Conservation (phyloP, 2,888 invertebrate genomes). For the Tipula confusa region DNA sequence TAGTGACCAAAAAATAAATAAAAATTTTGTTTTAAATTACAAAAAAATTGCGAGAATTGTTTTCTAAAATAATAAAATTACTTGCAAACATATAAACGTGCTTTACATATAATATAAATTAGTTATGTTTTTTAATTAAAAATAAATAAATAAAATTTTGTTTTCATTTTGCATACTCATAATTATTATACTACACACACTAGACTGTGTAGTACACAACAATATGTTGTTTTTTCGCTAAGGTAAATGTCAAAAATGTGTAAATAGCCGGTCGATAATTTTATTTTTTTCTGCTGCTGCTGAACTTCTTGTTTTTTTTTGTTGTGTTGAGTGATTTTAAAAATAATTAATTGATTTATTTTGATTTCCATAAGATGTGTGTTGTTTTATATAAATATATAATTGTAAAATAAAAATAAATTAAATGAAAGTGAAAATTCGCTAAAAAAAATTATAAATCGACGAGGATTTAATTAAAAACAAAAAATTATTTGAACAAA, state of each 20-base stretch:
- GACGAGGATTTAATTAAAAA: neutral
- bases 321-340: neutral
- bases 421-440: neutral
- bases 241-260: constrained; percentile 25
- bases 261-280: constrained; percentile 20
- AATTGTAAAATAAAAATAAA: neutral
- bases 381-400: neutral
- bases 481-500: neutral
- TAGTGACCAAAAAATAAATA: neutral
- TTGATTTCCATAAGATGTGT: neutral
- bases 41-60: neutral
- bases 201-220: neutral
- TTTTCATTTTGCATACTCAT: constrained; percentile 8
- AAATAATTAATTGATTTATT: neutral
- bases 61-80: neutral
- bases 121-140: neutral
- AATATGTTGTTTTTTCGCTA: neutral
- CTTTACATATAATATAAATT: neutral
- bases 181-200: neutral
- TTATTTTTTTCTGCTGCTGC: neutral
- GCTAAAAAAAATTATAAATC: neutral
- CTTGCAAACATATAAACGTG: neutral
- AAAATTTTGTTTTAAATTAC: neutral
- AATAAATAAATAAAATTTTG: neutral
- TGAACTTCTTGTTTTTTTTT: neutral